These are phyloP conservation scores for Heliconius hermathena DNA, from an alignment of 1,140 invertebrate species.

Conservation along the genomic window DNA sequence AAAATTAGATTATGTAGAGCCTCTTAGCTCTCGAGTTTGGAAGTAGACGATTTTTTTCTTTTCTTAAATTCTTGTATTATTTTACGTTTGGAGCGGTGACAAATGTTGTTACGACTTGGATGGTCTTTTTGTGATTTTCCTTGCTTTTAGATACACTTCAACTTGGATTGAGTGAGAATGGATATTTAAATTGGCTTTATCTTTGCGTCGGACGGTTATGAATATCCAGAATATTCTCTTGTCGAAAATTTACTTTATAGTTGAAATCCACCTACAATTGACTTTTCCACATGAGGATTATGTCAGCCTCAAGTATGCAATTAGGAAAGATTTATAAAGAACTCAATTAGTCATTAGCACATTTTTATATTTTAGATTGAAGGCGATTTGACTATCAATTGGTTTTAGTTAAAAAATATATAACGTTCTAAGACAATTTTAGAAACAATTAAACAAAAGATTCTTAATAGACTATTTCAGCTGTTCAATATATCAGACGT, in stretches of 20 bases:
- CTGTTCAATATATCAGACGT: no score
- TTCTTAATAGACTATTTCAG: no score
- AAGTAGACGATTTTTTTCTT: constrained; percentile 36
- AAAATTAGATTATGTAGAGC: constrained; percentile 77
- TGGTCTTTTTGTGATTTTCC: constrained; percentile 9
- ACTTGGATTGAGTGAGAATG: constrained; percentile 6
- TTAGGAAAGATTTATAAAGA: no score
- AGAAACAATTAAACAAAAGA: no score
- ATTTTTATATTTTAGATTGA: no score
- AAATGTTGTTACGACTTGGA: constrained; percentile 7
- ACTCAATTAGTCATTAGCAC: no score
- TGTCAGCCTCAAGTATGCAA: no score
- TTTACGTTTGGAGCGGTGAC: constrained; percentile 24
- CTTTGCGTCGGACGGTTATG: neutral
- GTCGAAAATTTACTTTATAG: neutral
- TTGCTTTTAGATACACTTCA: constrained; percentile 2
- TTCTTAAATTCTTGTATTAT: constrained; percentile 33
- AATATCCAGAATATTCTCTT: neutral
- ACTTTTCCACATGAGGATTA: no score
- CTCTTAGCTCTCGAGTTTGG: constrained; percentile 61
- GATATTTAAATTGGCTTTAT: neutral
- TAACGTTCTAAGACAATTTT: no score
- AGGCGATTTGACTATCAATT: no score
- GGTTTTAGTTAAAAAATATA: no score
- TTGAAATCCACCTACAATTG: neutral